phyloP scores from a whole-genome alignment of 2,888 invertebrate genomes.

The Amphimallon solstitiale region DNA sequence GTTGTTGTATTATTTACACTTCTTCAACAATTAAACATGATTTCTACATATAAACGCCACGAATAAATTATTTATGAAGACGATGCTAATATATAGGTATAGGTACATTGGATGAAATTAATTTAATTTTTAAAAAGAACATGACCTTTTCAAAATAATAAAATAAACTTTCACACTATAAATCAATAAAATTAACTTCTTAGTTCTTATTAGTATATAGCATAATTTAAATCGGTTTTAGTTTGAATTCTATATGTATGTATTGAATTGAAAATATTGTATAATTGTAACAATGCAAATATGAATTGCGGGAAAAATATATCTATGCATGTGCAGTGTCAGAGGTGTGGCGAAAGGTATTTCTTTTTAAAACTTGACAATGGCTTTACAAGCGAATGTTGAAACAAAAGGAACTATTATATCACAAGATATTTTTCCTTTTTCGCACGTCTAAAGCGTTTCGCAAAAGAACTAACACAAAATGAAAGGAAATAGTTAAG shows the following conservation, averaged over 20 bases:
- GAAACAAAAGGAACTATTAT: background rate
- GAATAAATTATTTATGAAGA: background rate
- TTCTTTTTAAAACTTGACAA: conserved; percentile 10
- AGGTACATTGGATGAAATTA: background rate
- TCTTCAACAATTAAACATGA: background rate
- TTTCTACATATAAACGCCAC: background rate
- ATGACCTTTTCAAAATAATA: too few relatives aligned
- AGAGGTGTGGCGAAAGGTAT: conserved; percentile 29
- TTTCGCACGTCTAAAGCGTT: too few relatives aligned
- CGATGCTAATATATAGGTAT: background rate
- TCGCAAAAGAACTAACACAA: background rate
- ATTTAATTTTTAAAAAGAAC: too few relatives aligned
- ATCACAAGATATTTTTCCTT: background rate
- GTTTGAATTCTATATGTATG: too few relatives aligned
- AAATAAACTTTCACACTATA: too few relatives aligned
- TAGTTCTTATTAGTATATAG: too few relatives aligned
- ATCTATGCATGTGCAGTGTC: too few relatives aligned
- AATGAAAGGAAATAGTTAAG: background rate
- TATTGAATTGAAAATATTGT: background rate
- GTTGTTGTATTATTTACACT: conserved; percentile 11
- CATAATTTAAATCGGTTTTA: too few relatives aligned
- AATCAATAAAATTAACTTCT: too few relatives aligned
- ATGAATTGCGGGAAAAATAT: background rate
- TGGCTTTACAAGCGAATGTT: conserved; percentile 4
- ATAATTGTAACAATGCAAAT: conserved; percentile 1